phyloP scores from a whole-genome alignment of 2,797 vertebrate genomes.

The Sebastes aleutianus region DNA sequence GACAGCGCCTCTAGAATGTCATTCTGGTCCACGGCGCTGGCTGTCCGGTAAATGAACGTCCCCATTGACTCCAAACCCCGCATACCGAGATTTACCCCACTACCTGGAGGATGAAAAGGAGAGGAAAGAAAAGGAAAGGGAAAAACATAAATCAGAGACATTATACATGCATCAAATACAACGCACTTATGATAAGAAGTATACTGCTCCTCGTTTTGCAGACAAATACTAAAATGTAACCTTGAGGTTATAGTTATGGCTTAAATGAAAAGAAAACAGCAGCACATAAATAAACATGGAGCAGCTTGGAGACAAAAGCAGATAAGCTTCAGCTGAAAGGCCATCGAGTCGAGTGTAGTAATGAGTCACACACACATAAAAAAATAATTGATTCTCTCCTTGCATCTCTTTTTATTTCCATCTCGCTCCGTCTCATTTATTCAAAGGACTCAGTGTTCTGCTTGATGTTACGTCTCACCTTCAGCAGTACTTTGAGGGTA shows the following conservation, averaged over 20 bases:
- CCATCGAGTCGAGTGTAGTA: slow-evolving; percentile 12
- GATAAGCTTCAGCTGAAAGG: slow-evolving; percentile 25
- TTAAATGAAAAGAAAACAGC: neutral
- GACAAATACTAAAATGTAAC: neutral
- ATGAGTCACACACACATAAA: slow-evolving; percentile 43
- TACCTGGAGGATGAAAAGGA: slow-evolving; percentile 67
- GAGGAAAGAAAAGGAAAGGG: neutral
- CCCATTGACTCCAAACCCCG: slow-evolving; percentile 82
- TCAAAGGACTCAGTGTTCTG: neutral
- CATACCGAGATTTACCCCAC: slow-evolving; percentile 85
- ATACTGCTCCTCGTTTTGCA: neutral
- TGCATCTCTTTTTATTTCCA: slow-evolving; percentile 1
- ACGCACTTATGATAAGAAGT: neutral
- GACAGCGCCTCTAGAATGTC: slow-evolving; percentile 83
- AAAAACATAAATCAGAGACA: neutral
- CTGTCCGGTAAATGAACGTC: slow-evolving; percentile 83
- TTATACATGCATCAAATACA: neutral
- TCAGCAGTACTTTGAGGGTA: neutral
- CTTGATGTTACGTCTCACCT: slow-evolving; percentile 2
- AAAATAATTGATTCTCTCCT: neutral
- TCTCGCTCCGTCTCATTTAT: neutral
- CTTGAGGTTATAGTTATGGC: neutral
- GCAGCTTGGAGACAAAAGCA: slow-evolving; percentile 9
- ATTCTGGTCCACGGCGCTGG: slow-evolving; percentile 82
- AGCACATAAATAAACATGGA: slow-evolving; percentile 20